These are phyloP conservation scores for Leptinotarsa lineolata DNA, from an alignment of 1,140 invertebrate species.

Conservation along the genomic window DNA sequence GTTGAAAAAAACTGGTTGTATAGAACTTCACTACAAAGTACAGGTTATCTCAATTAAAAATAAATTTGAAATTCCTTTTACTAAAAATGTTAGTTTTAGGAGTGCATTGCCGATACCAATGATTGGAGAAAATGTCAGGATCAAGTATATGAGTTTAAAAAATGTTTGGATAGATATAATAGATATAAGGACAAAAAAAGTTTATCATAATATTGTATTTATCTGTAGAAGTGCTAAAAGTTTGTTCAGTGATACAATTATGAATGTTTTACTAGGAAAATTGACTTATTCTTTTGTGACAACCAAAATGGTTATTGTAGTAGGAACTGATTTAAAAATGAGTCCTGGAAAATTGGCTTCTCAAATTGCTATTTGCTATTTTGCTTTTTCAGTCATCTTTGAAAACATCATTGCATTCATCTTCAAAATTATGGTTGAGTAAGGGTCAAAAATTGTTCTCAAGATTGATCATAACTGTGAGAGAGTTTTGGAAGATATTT, in stretches of 20 bases:
- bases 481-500: constrained; percentile 60
- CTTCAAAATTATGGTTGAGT: constrained; percentile 67
- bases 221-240: neutral
- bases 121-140: constrained; percentile 91
- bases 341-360: constrained; percentile 81
- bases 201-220: constrained; percentile 30
- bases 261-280: constrained; percentile 33
- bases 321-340: constrained; percentile 78
- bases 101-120: constrained; percentile 83
- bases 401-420: constrained; percentile 53
- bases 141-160: constrained; percentile 76
- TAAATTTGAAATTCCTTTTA: neutral
- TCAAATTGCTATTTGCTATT: constrained; percentile 77
- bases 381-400: constrained; percentile 65
- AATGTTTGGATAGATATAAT: constrained; percentile 69
- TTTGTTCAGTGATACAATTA: neutral
- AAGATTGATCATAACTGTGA: constrained; percentile 60
- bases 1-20: constrained; percentile 86
- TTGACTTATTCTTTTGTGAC: constrained; percentile 40
- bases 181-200: neutral
- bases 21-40: constrained; percentile 83
- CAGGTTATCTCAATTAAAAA: constrained; percentile 61
- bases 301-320: constrained; percentile 76
- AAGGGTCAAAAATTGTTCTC: constrained; percentile 78
- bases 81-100: constrained; percentile 58